A percentile compares a stretch with the other conserved stretches of the same genome.
These are phyloP conservation scores for Bombus superbus DNA, from an alignment of 1,140 invertebrate genomes.

Conservation along the genomic window DNA sequence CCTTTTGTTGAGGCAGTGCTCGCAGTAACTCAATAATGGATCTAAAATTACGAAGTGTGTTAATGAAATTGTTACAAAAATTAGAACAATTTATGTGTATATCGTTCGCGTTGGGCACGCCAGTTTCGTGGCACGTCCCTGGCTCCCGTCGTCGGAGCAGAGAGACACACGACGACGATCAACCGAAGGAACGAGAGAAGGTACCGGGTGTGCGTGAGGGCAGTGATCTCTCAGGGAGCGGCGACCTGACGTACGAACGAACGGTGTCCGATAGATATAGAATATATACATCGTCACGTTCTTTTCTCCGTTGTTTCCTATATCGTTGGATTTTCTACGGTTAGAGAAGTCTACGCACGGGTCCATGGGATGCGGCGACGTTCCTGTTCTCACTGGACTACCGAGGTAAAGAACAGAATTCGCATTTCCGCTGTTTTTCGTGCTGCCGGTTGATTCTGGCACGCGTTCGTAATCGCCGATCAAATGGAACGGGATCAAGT, in stretches of 20 bases:
- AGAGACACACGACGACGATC: constrained; percentile 67
- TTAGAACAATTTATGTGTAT: neutral
- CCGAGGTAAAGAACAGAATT: constrained; percentile 44
- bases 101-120: constrained; percentile 31
- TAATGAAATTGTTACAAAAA: neutral
- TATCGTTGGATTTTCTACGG: constrained; percentile 14
- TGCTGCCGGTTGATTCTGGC: neutral
- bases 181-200: constrained; percentile 73
- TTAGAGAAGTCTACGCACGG: neutral
- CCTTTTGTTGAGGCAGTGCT: neutral
- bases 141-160: constrained; percentile 47
- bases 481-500: constrained; percentile 12
- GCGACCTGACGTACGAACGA: constrained; percentile 79
- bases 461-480: neutral
- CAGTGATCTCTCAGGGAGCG: constrained; percentile 83
- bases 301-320: neutral
- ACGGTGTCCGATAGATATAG: constrained; percentile 62
- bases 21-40: too few species aligned
- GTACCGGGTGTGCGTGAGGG: constrained; percentile 80
- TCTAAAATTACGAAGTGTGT: neutral
- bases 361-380: constrained; percentile 2
- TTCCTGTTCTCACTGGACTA: constrained; percentile 10
- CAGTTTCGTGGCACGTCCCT: constrained; percentile 55
- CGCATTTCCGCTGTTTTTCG: neutral
- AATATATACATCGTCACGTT: constrained; percentile 26